phyloP scores from a whole-genome alignment of 2,888 invertebrate species.

The Ligdia adustata region DNA sequence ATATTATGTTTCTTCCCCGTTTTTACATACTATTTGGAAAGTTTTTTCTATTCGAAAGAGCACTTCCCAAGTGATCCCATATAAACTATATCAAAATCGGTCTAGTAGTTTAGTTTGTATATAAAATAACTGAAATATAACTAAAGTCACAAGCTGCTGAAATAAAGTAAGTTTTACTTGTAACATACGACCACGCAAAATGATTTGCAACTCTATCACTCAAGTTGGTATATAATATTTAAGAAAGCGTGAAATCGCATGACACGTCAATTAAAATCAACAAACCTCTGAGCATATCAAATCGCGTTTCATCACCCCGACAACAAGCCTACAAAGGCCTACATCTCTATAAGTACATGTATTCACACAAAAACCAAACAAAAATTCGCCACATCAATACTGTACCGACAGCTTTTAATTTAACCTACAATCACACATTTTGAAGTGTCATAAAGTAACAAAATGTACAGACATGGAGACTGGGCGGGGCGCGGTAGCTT shows the following conservation, averaged over 20 bases:
- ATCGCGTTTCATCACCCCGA: conserved; percentile 19
- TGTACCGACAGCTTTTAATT: conserved; percentile 54
- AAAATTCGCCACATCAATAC: conserved; percentile 79
- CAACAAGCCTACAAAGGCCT: conserved; percentile 20
- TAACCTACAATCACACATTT: conserved; percentile 55
- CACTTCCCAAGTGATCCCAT: too few relatives aligned
- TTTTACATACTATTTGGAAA: too few relatives aligned
- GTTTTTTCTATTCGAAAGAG: too few relatives aligned
- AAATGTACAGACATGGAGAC: conserved; percentile 19
- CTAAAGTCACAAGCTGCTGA: too few relatives aligned
- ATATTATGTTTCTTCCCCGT: too few relatives aligned
- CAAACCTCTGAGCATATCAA: conserved; percentile 40
- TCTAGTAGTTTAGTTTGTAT: too few relatives aligned
- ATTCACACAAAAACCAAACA: conserved; percentile 58
- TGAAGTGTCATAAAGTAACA: conserved; percentile 32
- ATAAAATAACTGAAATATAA: too few relatives aligned
- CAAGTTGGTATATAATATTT: too few relatives aligned
- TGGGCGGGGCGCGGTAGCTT: conserved; percentile 61
- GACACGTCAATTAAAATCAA: conserved; percentile 7
- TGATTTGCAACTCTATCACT: too few relatives aligned
- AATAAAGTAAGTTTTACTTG: too few relatives aligned
- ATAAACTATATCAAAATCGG: too few relatives aligned
- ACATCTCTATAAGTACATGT: conserved; percentile 34
- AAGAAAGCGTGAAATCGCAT: background rate
- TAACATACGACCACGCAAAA: too few relatives aligned